Evolutionary conservation across 2,888 invertebrate species (phyloP), one percentile per base, ranked within the genome.

Genomic region (Lasius platythorax): DNA sequence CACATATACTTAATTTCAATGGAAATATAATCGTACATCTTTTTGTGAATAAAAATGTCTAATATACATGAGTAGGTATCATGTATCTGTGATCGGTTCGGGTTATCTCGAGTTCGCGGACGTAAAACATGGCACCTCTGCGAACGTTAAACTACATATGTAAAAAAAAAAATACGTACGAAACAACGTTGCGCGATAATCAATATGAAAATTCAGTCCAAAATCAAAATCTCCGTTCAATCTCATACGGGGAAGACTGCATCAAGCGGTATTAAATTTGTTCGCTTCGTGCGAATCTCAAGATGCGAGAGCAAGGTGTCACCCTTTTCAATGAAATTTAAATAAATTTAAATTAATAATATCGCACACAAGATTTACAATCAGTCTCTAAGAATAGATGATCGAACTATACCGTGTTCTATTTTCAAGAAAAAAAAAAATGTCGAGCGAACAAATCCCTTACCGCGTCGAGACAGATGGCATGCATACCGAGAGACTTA

Each of bases 241-340:
- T 79, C 73, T 70, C 73, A 23, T 79, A 11, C 28, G 18, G 43
- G 74, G 74, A 79, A 79, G 73, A 72, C 73, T 61, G 61, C 18
- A 43, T 61, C 74, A 73, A 50, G 61, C 74, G 79, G 61, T 30
- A 33, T 15, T 28, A 73, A 61, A 61, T 73, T 46, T 33, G 46
- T 43, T 72, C 58, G 56, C 30, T 28, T 2, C 56, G 61, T 18
- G n/a, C 18, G 6, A 68, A n/a, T 50, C 50, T 50, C 46, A 50
- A n/a, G 6, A 8, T 18, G 18, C 9, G 30, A 70, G 18, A 30
- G n/a, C 11, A n/a, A 37, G 37, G 11, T 4, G 18, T 43, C 63
- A 30, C 18, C 18, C 12, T 18, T 28, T 30, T 40, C 18, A 40
- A 33, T 30, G 9, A 2, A 43, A 50, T 76, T 28, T n/a, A 66